Conservation (phyloP, 2,888 invertebrate species). For the Paralinhomoeus sp. region DNA sequence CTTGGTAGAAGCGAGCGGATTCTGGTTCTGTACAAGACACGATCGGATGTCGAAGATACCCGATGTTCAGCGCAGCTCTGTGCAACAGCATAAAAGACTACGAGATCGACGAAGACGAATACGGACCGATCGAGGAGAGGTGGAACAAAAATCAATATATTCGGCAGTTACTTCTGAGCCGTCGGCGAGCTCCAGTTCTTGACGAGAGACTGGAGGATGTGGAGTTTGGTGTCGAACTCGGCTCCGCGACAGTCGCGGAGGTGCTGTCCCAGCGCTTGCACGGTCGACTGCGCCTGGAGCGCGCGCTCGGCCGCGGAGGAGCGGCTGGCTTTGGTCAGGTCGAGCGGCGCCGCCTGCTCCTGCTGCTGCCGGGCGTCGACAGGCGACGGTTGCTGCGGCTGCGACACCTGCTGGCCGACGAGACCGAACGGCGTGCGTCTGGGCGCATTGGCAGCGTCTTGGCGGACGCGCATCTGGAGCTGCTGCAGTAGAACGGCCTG, state of each 20-base stretch:
- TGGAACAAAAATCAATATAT: no score
- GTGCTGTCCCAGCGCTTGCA: not conserved
- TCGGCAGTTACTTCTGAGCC: not conserved
- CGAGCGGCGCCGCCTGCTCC: not conserved
- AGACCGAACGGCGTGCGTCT: no score
- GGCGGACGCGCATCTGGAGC: not conserved
- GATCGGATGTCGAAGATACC: no score
- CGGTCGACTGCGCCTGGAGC: not conserved
- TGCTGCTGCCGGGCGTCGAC: not conserved
- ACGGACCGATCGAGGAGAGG: no score
- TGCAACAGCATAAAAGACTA: no score
- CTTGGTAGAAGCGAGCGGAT: no score
- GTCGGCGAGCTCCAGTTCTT: not conserved
- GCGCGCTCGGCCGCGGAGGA: slow-evolving; percentile 1
- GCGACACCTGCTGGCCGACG: not conserved
- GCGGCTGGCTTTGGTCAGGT: not conserved
- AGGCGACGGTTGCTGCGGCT: not conserved
- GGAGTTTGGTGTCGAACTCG: slow-evolving; percentile 3
- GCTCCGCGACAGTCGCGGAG: not conserved
- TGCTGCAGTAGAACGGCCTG: no score
- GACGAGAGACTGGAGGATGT: not conserved
- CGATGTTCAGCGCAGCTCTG: no score
- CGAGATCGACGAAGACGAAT: no score
- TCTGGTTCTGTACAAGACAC: no score
- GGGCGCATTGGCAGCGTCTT: no score